Base-by-base conservation (phyloP, 2,797 vertebrate genomes). In the Mus spretus region DNA sequence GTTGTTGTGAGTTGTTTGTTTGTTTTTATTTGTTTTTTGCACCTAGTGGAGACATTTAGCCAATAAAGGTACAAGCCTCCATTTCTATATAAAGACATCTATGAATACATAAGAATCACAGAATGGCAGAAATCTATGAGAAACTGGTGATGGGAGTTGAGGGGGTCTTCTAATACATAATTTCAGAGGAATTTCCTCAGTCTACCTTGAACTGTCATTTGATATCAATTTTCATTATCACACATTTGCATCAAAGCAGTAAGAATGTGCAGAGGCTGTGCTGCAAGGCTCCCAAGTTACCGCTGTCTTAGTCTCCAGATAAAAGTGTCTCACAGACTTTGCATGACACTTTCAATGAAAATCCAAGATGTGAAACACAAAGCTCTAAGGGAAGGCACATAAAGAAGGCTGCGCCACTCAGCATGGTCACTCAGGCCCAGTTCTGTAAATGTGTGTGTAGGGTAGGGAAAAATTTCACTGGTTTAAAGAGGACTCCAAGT, bases 141-240 rank as follows among this genome's bases (percentile, higher is more conserved):
- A 79, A 85, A 75, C 12, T 90, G 37, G 28, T 82, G 31, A 50
- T 89, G 3, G 37, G 37, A 90, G 92, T 4, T 72, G n/a, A 72
- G 88, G 26, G 44, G 67, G 7, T 47, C 53, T 81, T 47, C n/a
- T 24, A 85, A 50, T n/a, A 24, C 26, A 1, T 24, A 82, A 90
- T 84, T 96, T 91, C 67, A 91, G 55, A 59, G 13, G 13, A 91
- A 77, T 67, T 37, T 95, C 26, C 31, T n/a, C 81, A 91, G 28
- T 67, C 19, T 91, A 77, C 40, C 81, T 26, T 63, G 59, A 91
- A 72, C 65, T 91, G 87, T 31, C 47, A 89, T 37, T 34, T 74
- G 15, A 95, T 61, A 28, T 59, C 78, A 88, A 72, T 75, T 78
- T 83, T 19, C 10, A 75, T n/a, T 70, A 67, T 88, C 57, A 72